Evolutionary conservation across 2,113 vertebrate species (phyloP), one percentile per base, ranked within the genome.

Genomic region (Uropsilus gracilis): DNA sequence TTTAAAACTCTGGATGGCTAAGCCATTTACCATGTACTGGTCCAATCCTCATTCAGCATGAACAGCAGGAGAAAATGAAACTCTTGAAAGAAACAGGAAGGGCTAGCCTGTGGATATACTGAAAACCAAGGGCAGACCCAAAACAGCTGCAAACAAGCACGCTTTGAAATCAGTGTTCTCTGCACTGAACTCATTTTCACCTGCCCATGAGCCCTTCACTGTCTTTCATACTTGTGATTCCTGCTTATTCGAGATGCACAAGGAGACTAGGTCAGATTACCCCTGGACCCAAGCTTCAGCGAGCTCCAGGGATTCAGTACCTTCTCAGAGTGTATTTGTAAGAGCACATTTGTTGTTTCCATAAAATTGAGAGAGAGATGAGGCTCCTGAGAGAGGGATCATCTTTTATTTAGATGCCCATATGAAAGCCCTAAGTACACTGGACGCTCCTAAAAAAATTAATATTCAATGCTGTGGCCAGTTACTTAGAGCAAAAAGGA

Each of bases 51-150:
- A 37, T 32, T 78, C 84, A 73, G 28, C 7, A 11, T 76, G 48
- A 94, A 82, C 55, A 85, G 76, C 71, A 90, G 55, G 77, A 80
- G 66, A 81, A 96, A 88, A 94, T 30, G 44, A 93, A 76, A 84
- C 44, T 48, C 42, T 73, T 73, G 59, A 72, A 93, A 42, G 46
- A 76, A 78, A 72, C 5, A 3, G 39, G 86, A 78, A 89, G 57
- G 30, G 59, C 55, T 61, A 76, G 66, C 66, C 42, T 26, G 34
- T 68, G 66, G 61, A 69, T 28, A 30, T 46, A 44, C 69, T 73
- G n/a, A 55, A 96, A 93, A 90, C 69, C 83, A 48, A 26, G 57
- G 50, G 32, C 26, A 1, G 42, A 89, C 50, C 55, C 32, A 87
- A 92, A 71, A 63, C 59, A 46, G 78, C 13, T 2, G 1, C 7